Evolutionary conservation across 2,888 invertebrate genomes (phyloP), one percentile per base, ranked within the genome.

Genomic region (Philopedon plagiatum): DNA sequence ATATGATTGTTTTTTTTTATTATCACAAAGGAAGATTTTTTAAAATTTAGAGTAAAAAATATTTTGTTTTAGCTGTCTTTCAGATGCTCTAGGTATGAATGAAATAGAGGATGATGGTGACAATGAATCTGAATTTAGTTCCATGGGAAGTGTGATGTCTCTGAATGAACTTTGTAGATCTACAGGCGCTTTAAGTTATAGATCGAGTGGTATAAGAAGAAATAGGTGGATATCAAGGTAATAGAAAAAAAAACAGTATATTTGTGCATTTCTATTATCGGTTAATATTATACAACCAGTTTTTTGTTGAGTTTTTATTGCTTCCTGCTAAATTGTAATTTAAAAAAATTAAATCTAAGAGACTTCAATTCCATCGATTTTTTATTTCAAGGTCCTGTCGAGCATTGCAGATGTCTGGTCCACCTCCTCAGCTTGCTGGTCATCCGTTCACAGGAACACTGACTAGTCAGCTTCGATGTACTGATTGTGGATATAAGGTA

Each of bases 381-480:
- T 34, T 37, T 51, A 54, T 23, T 57, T 49, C 26, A 23, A 75
- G 75, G 32, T 89, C 89, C 2, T 89, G 89, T 74, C 82, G 88
- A 13, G 88, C 88, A 0, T 78, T 89, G 68, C 88, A 89, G 74
- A 85, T 86, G 78, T 81, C 83, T 1, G 85, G 87, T 67, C 87
- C 88, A 69, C 88, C 88, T 34, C 85, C 86, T 62, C 85, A 84
- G 75, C 83, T 83, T 4, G 83, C 86, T 37, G 86, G 89, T 8
- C 90, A 92, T 83, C 94, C 94, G 0, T 94, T 94, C 82, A 89
- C 91, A 71, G 94, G 94, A 21, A 89, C 93, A 29, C 86, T 94
- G 73, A 93, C 93, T 61, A 93, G 92, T 81, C 93, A 94, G 85
- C 87, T 94, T 57, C 88, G 91, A 72, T 94, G 94, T 82, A 90